phyloP scores from a whole-genome alignment of 2,797 vertebrate species.

The Avahi laniger region DNA sequence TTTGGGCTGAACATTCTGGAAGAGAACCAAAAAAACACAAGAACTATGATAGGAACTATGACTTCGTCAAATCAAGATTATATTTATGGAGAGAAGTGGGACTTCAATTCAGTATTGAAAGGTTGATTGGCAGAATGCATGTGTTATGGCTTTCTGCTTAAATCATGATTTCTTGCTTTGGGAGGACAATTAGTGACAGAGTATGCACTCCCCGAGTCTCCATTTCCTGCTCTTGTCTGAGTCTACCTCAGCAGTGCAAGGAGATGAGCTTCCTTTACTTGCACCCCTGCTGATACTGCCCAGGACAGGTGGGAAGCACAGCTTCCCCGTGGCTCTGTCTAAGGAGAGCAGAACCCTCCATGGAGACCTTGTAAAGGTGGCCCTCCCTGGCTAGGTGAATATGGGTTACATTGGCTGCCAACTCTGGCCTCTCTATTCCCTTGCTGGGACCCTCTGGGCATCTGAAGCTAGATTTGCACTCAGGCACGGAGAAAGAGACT shows the following conservation, averaged over 20 bases:
- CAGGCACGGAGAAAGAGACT: slow-evolving; percentile 16
- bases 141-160: slow-evolving; percentile 42
- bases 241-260: neutral
- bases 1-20: neutral
- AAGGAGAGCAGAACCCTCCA: neutral
- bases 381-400: neutral
- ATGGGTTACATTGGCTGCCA: neutral
- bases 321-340: neutral
- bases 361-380: neutral
- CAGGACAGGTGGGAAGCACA: neutral
- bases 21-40: slow-evolving; percentile 14
- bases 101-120: neutral
- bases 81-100: slow-evolving; percentile 15
- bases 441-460: neutral
- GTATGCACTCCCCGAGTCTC: neutral
- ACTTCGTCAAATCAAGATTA: neutral
- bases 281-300: neutral
- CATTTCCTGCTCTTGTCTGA: slow-evolving; percentile 21
- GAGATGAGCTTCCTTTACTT: neutral
- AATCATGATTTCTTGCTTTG: neutral
- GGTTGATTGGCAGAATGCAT: neutral
- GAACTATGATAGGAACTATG: neutral
- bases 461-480: slow-evolving; percentile 36
- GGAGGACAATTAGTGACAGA: slow-evolving; percentile 28
- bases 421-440: neutral